Evolutionary conservation across 2,888 invertebrate genomes (phyloP), one percentile per base, ranked within the genome.

Genomic region (Callyntrura guangdongensis): DNA sequence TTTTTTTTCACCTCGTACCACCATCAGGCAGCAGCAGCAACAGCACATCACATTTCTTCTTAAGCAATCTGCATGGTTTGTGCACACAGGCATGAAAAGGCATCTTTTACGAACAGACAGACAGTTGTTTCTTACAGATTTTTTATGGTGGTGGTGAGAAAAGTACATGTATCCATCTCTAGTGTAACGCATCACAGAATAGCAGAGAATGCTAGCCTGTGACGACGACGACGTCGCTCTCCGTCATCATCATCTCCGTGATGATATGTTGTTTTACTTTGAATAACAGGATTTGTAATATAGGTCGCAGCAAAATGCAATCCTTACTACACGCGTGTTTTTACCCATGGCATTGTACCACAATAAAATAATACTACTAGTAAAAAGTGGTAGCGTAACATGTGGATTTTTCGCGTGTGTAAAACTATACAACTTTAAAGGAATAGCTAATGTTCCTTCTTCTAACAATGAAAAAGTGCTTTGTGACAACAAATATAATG

Each of bases 201-300:
- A 53, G 74, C 11, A 53, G 22, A 74, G 47, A 74, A 74, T 59
- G 36, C 36, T 84, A 36, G 84, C 56, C 45, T 45, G 67, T 20
- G 74, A 74, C 85, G 17, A 77, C 20, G 49, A 53, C 49, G 53
- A 53, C 53, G 74, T 49, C 74, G 47, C 25, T 49, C 22, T 49
- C 20, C 72, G 1, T 47, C 72, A 20, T 72, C 22, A 77, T 53
- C 53, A 77, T 22, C 49, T 22, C 22, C 22, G n/a, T 81, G 27
- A 36, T 81, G 81, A 90, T 90, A 72, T 64, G 61, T 86, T 74
- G 64, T 77, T 83, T 83, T 83, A 83, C 86, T 90, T 90, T 90
- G 91, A 93, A 91, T 93, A 93, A 93, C 93, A 93, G 93, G 93
- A 93, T 93, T 93, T 92, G 93, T 85, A 91, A 93, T 93, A 93